Percentiles rank a stretch among this genome's conserved stretches.
phyloP scores from a whole-genome alignment of 2,888 invertebrate genomes.

The Kuschelorhynchus macadamiae region DNA sequence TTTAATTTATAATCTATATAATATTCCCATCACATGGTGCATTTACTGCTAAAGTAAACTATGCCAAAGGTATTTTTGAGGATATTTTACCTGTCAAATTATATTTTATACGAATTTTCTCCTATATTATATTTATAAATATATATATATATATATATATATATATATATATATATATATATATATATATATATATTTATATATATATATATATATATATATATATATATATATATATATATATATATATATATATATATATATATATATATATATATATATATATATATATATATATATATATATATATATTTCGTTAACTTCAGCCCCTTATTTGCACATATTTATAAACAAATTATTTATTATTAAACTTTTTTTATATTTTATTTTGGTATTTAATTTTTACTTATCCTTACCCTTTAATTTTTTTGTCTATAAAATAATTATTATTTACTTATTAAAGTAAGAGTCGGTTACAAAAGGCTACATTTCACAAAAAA shows the following conservation, averaged over 20 bases:
- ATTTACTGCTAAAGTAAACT: conserved; percentile 49
- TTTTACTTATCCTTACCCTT: conserved; percentile 13
- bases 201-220: too few species aligned
- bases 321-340: conserved; percentile 48
- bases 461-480: too few species aligned
- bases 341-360: conserved; percentile 49
- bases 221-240: too few species aligned
- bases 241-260: too few species aligned
- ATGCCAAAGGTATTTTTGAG: conserved; percentile 55
- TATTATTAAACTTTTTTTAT: conserved; percentile 56
- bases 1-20: conserved; percentile 19
- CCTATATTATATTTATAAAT: conserved; percentile 24
- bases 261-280: too few species aligned
- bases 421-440: neutral
- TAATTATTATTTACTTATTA: neutral
- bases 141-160: conserved; percentile 52
- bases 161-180: too few species aligned
- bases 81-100: conserved; percentile 43
- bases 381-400: conserved; percentile 48
- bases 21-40: conserved; percentile 38
- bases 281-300: too few species aligned
- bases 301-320: conserved; percentile 52
- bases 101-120: conserved; percentile 51
- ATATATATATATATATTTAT: too few species aligned
- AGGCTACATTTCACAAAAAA: too few species aligned